A percentile compares a stretch with the other conserved stretches of the same genome.
Evolutionary conservation across 2,888 invertebrate genomes (phyloP).

Genomic region (Aethes cnicana): DNA sequence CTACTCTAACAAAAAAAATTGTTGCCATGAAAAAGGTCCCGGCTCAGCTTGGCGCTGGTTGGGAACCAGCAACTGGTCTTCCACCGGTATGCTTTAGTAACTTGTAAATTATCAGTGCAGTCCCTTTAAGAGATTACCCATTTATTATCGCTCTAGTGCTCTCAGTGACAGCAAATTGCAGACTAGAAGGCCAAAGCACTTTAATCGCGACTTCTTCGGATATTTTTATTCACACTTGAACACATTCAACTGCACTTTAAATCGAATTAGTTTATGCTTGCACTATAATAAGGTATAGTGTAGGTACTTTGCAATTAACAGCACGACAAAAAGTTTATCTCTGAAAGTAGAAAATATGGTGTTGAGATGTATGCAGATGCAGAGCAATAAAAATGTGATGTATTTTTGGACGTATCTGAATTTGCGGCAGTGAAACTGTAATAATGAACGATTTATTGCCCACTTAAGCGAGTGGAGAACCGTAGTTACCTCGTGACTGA

Average conservation of each 20-base stretch:
- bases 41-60: too few species aligned
- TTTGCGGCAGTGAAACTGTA: slow-evolving; percentile 52
- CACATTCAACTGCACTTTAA: slow-evolving; percentile 41
- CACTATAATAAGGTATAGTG: too few species aligned
- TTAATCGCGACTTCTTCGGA: slow-evolving; percentile 29
- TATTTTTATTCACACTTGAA: slow-evolving; percentile 30
- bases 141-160: slow-evolving; percentile 3
- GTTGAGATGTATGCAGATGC: too few species aligned
- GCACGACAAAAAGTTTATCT: too few species aligned
- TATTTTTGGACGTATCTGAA: slow-evolving; percentile 38
- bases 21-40: too few species aligned
- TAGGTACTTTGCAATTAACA: too few species aligned
- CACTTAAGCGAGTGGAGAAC: slow-evolving; percentile 55
- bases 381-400: too few species aligned
- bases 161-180: slow-evolving; percentile 15
- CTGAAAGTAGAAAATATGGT: too few species aligned
- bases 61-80: too few species aligned
- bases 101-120: neutral
- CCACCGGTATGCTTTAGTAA: too few species aligned
- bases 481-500: slow-evolving; percentile 50
- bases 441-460: slow-evolving; percentile 58
- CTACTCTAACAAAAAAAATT: too few species aligned
- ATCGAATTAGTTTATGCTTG: too few species aligned
- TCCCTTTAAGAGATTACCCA: slow-evolving; percentile 10
- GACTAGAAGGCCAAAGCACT: slow-evolving; percentile 15